Base-by-base conservation (phyloP, 2,888 invertebrate species). In the Drosophila pseudotalamancana region DNA sequence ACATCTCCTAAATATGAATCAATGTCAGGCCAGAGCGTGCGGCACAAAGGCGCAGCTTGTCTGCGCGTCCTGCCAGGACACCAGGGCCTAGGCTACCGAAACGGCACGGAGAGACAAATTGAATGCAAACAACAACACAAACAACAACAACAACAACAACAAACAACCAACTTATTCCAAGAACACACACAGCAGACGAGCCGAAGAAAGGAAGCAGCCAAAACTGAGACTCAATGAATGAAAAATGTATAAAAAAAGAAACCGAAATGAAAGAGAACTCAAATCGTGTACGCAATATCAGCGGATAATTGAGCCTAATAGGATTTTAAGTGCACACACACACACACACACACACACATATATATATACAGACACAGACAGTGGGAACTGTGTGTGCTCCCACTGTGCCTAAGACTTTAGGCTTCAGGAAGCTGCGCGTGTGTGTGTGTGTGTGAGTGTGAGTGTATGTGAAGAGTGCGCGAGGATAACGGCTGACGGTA, bases 281-380 rank as follows among this genome's bases (percentile, higher is more conserved):
- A 62, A 66, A 80, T 72, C 70, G 86, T 72, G 71, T 87, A 83
- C 76, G 87, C 88, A 84, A 89, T 87, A 89, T 87, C 81, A 79
- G 84, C 82, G 76, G 82, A 88, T 89, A 90, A 89, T 89, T 89
- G 86, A 81, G 80, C 80, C 89, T 89, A 89, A 89, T 90, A 90
- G 89, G 90, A 90, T 89, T 90, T 89, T 89, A 90, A 89, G 90
- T 89, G 85, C 83, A 75, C 77, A 72, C 81, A 73, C 77, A 74
- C 60, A 81, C 67, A 72, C 68, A 35, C 16, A 48, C 21, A 32
- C 9, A 32, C 34, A 34, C n/a, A n/a, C 83, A 75, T 76, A 72
- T 79, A 73, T 74, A 74, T 57, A 81, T 66, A 72, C 68, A 35
- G n/a, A 48, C 21, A 32, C 5, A n/a, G 6, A 21, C 19, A 29